These are phyloP conservation scores for Florisuga fusca DNA, from an alignment of 2,797 vertebrate genomes.

Conservation along the genomic window DNA sequence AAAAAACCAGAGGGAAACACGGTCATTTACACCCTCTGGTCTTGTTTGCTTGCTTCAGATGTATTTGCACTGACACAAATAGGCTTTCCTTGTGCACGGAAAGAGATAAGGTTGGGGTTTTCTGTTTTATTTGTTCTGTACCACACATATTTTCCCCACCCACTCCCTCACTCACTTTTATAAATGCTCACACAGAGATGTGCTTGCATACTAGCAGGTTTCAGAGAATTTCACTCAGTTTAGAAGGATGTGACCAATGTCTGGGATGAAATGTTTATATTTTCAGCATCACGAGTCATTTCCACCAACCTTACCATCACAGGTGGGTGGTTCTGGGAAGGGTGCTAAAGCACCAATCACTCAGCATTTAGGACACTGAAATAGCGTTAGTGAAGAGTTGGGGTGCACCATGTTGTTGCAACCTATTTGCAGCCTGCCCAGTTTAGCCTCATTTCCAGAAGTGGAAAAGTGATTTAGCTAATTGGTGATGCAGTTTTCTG, in stretches of 20 bases:
- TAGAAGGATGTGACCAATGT: constrained; percentile 61
- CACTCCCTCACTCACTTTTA: constrained; percentile 42
- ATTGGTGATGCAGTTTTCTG: neutral
- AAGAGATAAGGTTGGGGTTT: constrained; percentile 51
- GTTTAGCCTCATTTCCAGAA: neutral
- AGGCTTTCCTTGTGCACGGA: constrained; percentile 3
- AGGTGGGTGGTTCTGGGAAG: constrained; percentile 62
- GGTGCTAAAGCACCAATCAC: neutral
- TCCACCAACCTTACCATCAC: constrained; percentile 23
- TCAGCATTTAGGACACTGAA: constrained; percentile 3
- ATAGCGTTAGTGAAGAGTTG: constrained; percentile 3
- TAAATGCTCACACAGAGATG: constrained; percentile 4
- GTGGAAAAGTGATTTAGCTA: neutral
- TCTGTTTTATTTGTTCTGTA: constrained; percentile 53
- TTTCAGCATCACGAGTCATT: constrained; percentile 62
- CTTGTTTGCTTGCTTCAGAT: constrained; percentile 42
- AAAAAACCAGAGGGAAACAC: neutral
- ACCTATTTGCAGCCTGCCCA: neutral
- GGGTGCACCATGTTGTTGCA: neutral
- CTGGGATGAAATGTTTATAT: constrained; percentile 59
- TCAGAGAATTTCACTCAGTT: constrained; percentile 54
- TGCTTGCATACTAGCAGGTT: constrained; percentile 10
- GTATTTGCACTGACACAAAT: constrained; percentile 23
- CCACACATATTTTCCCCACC: constrained; percentile 68
- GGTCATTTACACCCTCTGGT: neutral